Base-by-base conservation (phyloP, 2,113 vertebrate genomes). In the Scophthalmus maximus region DNA sequence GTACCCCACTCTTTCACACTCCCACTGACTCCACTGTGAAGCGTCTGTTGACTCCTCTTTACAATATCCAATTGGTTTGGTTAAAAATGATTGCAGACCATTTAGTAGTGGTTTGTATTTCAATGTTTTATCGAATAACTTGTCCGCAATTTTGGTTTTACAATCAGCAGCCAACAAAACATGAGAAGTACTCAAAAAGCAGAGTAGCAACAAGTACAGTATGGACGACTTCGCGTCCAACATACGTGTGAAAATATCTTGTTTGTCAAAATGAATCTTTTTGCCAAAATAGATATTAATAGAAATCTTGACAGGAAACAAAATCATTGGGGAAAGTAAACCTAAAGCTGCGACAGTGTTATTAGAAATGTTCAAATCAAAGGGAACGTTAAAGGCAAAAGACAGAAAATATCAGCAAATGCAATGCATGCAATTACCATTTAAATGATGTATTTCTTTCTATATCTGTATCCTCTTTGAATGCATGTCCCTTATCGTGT, bases 11-110 rank as follows among this genome's bases (percentile, higher is more conserved):
- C 49, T 58, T 70, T 87, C 77, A 85, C 71, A 79, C 78, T 65
- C 88, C 85, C 76, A 89, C 86, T 52, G 50, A 67, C 60, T 87
- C 58, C 47, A 56, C 76, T 71, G 68, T 74, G 73, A 79, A 76
- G 82, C 82, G 27, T 86, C 82, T 83, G 78, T 59, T 68, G 58
- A 85, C 69, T 84, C 25, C 69, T 20, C 42, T n/a, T 67, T 67
- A 59, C 47, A 88, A 73, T 77, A 65, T 44, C 51, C 59, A 11
- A 32, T 57, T 67, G 63, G 61, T 56, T 76, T 66, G 49, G 26
- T 62, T 46, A 12, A 70, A 85, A 76, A 53, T 57, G 25, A 82
- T 58, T 71, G 49, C 23, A 80, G 20, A 40, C 68, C 50, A 58
- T 74, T 62, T n/a, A n/a, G n/a, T n/a, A n/a, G n/a, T n/a, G 53